phyloP scores from a whole-genome alignment of 1,140 invertebrate species.

The Aphidius gifuensis region DNA sequence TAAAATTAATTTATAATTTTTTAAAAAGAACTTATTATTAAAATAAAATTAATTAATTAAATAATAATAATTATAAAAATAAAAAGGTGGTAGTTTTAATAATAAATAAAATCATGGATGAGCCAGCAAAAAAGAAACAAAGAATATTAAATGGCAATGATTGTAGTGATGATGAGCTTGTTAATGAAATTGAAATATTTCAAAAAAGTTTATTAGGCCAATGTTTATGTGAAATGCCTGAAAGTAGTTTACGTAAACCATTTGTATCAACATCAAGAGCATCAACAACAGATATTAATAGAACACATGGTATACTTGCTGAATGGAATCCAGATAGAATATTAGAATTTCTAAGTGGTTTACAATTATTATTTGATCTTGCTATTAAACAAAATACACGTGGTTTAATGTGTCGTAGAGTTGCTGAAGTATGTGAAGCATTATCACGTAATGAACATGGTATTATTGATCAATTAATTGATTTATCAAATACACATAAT shows the following conservation, averaged over 20 bases:
- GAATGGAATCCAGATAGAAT: conserved; percentile 71
- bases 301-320: conserved; percentile 51
- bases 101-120: conserved; percentile 54
- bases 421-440: conserved; percentile 75
- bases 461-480: conserved; percentile 78
- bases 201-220: conserved; percentile 67
- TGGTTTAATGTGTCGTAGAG: conserved; percentile 74
- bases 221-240: conserved; percentile 74
- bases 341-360: conserved; percentile 74
- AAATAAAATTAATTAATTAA: too few relatives aligned
- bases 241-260: conserved; percentile 64
- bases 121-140: conserved; percentile 74
- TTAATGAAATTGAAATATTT: conserved; percentile 53
- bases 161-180: conserved; percentile 53
- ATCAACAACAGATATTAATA: conserved; percentile 52
- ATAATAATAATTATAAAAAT: background rate
- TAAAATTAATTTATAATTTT: too few relatives aligned
- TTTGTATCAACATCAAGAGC: conserved; percentile 54
- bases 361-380: conserved; percentile 79
- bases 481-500: conserved; percentile 72
- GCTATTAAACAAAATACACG: conserved; percentile 79
- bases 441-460: conserved; percentile 76
- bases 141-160: conserved; percentile 58
- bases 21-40: too few relatives aligned
- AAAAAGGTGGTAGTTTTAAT: conserved; percentile 7